Conservation (phyloP, 1,140 invertebrate species). For the Grapholita molesta region DNA sequence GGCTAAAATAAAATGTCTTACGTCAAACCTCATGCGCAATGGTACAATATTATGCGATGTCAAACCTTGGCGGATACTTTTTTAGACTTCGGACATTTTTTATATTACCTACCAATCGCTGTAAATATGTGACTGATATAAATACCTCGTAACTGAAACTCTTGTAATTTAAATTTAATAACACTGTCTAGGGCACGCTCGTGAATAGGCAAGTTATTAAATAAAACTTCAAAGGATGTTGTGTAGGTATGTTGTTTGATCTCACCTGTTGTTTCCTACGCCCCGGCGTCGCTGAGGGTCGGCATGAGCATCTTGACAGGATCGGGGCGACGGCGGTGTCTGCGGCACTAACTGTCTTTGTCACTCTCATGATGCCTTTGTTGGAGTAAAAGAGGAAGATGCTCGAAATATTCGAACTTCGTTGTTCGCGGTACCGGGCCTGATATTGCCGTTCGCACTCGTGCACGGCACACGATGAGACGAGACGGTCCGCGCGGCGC, state of each 20-base stretch:
- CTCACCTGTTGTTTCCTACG: not conserved
- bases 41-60: no score
- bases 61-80: no score
- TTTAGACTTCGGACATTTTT: no score
- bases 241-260: not conserved
- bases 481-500: not conserved
- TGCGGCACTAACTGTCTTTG: no score
- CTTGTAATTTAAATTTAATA: conserved; percentile 18
- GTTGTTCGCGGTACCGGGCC: no score
- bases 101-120: not conserved
- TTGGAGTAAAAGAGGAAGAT: not conserved
- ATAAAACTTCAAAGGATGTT: conserved; percentile 5
- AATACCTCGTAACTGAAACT: not conserved
- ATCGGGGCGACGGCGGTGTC: not conserved
- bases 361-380: no score
- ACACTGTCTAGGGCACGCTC: not conserved
- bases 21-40: no score
- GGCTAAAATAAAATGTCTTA: no score
- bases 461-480: no score
- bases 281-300: not conserved
- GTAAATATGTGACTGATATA: no score
- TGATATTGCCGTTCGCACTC: no score
- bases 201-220: not conserved
- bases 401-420: no score
- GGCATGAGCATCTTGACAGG: not conserved